Percentiles rank a stretch among this genome's conserved stretches.
Conservation (phyloP, 2,888 invertebrate genomes). For the Yponomeuta evonymella region DNA sequence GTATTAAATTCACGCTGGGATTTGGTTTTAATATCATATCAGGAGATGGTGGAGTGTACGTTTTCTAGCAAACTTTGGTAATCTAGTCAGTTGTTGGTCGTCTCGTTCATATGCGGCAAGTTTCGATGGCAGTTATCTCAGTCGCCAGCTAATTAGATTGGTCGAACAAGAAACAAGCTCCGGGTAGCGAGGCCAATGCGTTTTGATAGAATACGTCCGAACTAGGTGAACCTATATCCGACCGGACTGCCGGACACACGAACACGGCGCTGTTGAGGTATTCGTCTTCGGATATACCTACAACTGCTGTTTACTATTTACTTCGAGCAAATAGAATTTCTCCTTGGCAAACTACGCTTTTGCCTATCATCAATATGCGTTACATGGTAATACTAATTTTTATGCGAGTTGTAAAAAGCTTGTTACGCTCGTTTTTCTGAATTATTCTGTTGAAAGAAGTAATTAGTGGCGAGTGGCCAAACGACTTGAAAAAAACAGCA, state of each 20-base stretch:
- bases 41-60: background rate
- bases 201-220: background rate
- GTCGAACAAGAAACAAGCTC: constrained; percentile 35
- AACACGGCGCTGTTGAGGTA: background rate
- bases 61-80: constrained; percentile 43
- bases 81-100: constrained; percentile 47
- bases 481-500: background rate
- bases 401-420: background rate
- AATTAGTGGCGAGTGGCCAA: background rate
- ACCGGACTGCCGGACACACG: background rate
- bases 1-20: background rate
- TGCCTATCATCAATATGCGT: background rate
- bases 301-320: background rate
- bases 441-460: background rate
- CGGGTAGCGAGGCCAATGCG: constrained; percentile 14
- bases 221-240: background rate
- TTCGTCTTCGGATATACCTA: background rate
- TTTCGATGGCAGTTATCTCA: constrained; percentile 52
- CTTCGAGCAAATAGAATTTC: background rate
- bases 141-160: constrained; percentile 58
- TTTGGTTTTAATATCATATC: background rate
- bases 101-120: constrained; percentile 45
- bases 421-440: background rate
- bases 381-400: background rate
- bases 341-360: background rate